Conservation (phyloP, 2,797 vertebrate genomes). For the Neosilurus hyrtlii region DNA sequence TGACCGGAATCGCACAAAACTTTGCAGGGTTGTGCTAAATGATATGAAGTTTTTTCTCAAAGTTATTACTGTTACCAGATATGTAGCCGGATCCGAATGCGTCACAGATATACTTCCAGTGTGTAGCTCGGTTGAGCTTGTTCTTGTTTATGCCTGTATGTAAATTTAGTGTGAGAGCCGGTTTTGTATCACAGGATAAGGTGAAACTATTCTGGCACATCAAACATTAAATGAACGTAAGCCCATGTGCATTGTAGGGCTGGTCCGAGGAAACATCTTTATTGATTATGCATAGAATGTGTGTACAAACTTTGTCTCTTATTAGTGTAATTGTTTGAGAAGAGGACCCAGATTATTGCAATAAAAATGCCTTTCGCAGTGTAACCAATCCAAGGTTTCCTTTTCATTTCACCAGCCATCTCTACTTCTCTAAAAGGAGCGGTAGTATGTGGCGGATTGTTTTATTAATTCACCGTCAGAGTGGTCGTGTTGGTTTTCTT, state of each 20-base stretch:
- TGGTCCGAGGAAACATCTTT: neutral
- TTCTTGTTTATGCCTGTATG: neutral
- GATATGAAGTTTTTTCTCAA: too few species aligned
- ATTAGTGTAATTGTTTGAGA: neutral
- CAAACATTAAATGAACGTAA: neutral
- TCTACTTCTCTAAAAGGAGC: neutral
- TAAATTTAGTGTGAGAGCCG: neutral
- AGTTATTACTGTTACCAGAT: too few species aligned
- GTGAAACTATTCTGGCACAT: neutral
- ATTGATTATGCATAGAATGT: neutral
- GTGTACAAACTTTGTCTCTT: neutral
- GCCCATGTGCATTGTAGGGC: neutral
- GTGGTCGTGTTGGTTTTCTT: constrained; percentile 17
- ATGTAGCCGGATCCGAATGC: too few species aligned
- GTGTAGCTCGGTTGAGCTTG: too few species aligned
- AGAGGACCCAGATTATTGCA: neutral
- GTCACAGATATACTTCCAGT: too few species aligned
- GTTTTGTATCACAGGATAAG: neutral
- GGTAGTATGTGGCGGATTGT: neutral
- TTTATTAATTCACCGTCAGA: constrained; percentile 2
- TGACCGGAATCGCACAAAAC: too few species aligned
- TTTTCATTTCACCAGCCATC: neutral
- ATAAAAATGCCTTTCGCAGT: neutral
- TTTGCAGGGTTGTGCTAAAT: too few species aligned
- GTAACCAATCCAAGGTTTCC: neutral